Base-by-base conservation (phyloP, 1,140 invertebrate genomes). In the Apis dorsata region DNA sequence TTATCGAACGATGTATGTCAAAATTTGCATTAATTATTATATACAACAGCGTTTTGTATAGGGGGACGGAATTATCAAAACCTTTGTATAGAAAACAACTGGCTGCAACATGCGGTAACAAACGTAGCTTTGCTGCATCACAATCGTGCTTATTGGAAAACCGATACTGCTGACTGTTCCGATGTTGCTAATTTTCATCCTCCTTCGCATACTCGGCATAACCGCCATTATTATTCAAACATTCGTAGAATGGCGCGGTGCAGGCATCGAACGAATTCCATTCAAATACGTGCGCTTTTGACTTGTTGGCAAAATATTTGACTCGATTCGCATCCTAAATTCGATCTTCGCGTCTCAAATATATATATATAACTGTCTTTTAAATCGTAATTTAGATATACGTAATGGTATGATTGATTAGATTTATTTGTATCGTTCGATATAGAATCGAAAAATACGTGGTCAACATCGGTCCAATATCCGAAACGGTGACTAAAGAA, bases 361-460 rank as follows among this genome's bases (percentile, higher is more conserved):
- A 34, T 24, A 19, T n/a, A 21, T 10, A 51, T 12, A 21, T 12
- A 24, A 28, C 19, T 7, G 60, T 13, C 4, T 17, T 11, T 66
- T 44, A n/a, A 55, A 17, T 66, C 44, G n/a, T 34, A 57, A 59
- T 73, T 73, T 21, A 15, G 15, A 19, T 21, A 34, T 17, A 13
- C 53, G 9, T 19, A 5, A 8, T 9, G 12, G 3, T n/a, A 13
- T 51, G 19, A 69, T 44, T 44, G 34, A 44, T 34, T 34, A 34
- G 21, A 49, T 49, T 51, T 44, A 21, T 69, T 51, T 11, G 44
- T 19, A 5, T 12, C 19, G 0, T 21, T 51, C 17, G 19, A 9
- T 44, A 4, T 44, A 44, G 15, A 2, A 3, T 7, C 70, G 74
- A 86, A 85, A 83, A 86, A 86, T 86, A 53, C 74, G 70, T 85